Conservation (phyloP, 2,888 invertebrate genomes). For the Cecidostiba fungosa region DNA sequence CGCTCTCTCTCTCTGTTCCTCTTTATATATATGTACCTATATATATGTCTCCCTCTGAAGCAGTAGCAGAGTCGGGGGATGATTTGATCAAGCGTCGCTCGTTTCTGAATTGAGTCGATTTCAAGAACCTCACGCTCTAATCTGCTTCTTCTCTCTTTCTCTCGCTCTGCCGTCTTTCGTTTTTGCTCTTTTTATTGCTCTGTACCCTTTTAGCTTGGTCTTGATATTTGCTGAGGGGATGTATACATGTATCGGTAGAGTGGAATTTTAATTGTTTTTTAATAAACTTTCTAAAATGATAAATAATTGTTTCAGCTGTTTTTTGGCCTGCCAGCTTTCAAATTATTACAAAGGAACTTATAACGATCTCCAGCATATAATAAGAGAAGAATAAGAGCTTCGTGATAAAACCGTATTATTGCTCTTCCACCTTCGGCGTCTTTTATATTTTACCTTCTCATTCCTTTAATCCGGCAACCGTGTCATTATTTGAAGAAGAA, state of each 20-base stretch:
- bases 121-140: conserved; percentile 25
- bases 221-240: background rate
- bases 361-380: background rate
- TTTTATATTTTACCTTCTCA: background rate
- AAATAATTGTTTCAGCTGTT: too few species aligned
- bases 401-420: background rate
- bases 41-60: background rate
- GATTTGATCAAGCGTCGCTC: conserved; percentile 62
- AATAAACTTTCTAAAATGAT: too few species aligned
- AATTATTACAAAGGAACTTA: background rate
- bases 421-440: background rate
- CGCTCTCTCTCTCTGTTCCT: background rate
- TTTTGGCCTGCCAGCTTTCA: too few species aligned
- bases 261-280: too few species aligned
- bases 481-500: conserved; percentile 34
- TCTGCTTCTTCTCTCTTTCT: conserved; percentile 7
- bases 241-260: too few species aligned
- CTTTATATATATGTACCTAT: background rate
- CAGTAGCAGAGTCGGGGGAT: conserved; percentile 6
- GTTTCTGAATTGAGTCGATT: conserved; percentile 45
- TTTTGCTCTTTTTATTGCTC: background rate
- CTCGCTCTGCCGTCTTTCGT: background rate
- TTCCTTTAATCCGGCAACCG: conserved; percentile 11
- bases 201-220: background rate
- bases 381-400: background rate